These are phyloP conservation scores for Blera fallax DNA, from an alignment of 2,888 invertebrate genomes.

Conservation along the genomic window DNA sequence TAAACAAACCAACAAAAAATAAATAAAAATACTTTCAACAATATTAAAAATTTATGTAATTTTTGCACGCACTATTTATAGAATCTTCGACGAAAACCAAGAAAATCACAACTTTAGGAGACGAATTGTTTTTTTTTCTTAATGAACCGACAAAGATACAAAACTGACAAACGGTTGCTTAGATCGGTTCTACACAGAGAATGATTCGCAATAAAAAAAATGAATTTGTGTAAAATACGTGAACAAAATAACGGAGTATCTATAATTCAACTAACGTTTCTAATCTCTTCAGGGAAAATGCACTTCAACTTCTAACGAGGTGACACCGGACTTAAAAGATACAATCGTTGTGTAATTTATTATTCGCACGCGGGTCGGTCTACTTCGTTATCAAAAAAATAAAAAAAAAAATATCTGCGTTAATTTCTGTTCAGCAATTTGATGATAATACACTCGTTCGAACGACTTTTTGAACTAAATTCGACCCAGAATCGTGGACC, in stretches of 20 bases:
- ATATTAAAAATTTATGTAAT: background rate
- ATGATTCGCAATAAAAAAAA: conserved; percentile 2
- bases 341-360: background rate
- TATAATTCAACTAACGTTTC: conserved; percentile 20
- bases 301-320: conserved; percentile 33
- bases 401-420: conserved; percentile 28
- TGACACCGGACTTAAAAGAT: conserved; percentile 5
- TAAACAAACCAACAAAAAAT: background rate
- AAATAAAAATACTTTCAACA: background rate
- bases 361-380: background rate
- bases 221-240: conserved; percentile 15
- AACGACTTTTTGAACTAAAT: background rate
- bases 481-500: background rate
- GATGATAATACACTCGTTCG: conserved; percentile 4
- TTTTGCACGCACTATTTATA: conserved; percentile 32
- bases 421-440: background rate
- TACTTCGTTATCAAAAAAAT: conserved; percentile 42
- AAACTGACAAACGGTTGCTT: conserved; percentile 3
- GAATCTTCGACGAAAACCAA: background rate
- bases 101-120: background rate
- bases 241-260: conserved; percentile 8
- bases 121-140: background rate
- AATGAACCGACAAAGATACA: conserved; percentile 14
- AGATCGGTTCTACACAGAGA: background rate
- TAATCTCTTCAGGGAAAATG: conserved; percentile 26